Evolutionary conservation across 1,140 invertebrate species (phyloP).

Genomic region (Monochamus saltuarius): DNA sequence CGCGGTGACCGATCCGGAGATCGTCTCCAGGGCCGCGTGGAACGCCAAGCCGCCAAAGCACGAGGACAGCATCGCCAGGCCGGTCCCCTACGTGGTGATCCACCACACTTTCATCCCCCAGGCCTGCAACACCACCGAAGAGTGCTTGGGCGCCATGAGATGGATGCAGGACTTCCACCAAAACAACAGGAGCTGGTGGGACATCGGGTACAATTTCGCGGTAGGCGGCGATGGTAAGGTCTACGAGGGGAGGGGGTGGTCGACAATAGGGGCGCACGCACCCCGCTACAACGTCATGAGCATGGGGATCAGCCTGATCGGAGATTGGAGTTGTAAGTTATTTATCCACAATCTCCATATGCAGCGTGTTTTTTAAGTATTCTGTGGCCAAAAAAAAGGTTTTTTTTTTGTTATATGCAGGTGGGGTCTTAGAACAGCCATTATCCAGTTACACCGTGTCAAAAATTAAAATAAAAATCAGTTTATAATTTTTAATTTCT

Average conservation of each 20-base stretch:
- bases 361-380: neutral
- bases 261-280: slow-evolving; percentile 69
- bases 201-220: slow-evolving; percentile 75
- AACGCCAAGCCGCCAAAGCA: slow-evolving; percentile 58
- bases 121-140: slow-evolving; percentile 58
- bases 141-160: slow-evolving; percentile 57
- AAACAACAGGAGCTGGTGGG: slow-evolving; percentile 61
- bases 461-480: too few species aligned
- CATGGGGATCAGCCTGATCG: slow-evolving; percentile 75
- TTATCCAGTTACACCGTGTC: too few species aligned
- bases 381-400: neutral
- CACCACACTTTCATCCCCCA: slow-evolving; percentile 68
- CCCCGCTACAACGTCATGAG: slow-evolving; percentile 68
- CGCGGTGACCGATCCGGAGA: slow-evolving; percentile 42
- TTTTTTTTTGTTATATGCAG: neutral
- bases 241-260: slow-evolving; percentile 77
- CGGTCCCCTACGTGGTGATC: slow-evolving; percentile 74
- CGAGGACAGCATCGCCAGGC: slow-evolving; percentile 54
- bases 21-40: slow-evolving; percentile 63
- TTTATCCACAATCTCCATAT: neutral
- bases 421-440: too few species aligned
- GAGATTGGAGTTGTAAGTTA: slow-evolving; percentile 61
- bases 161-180: slow-evolving; percentile 61
- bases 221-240: slow-evolving; percentile 75
- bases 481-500: too few species aligned